phyloP scores from a whole-genome alignment of 2,888 invertebrate genomes.

The Tiliacea citrago region DNA sequence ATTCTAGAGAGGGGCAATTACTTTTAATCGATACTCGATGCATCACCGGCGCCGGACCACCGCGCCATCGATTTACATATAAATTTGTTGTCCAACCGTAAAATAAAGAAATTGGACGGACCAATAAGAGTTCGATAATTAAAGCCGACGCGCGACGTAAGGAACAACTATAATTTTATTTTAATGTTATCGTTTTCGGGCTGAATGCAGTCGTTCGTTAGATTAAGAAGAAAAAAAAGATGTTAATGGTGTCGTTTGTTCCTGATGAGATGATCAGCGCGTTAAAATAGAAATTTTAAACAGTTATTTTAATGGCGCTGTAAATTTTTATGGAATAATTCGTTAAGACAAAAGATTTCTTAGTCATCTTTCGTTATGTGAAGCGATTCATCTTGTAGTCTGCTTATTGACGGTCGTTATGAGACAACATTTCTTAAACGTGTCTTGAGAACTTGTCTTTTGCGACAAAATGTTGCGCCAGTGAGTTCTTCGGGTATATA shows the following conservation, averaged over 20 bases:
- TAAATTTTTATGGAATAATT: constrained; percentile 61
- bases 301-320: constrained; percentile 51
- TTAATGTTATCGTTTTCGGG: constrained; percentile 78
- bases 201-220: constrained; percentile 74
- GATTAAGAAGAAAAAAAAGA: constrained; percentile 59
- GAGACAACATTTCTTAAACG: constrained; percentile 9
- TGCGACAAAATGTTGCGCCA: background rate
- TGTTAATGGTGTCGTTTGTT: constrained; percentile 68
- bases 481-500: background rate
- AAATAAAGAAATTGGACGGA: constrained; percentile 89
- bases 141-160: constrained; percentile 82
- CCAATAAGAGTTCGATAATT: constrained; percentile 83
- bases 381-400: constrained; percentile 31
- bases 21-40: constrained; percentile 77
- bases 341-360: constrained; percentile 48
- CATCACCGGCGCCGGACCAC: constrained; percentile 82
- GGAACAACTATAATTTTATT: constrained; percentile 84
- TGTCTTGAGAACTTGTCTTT: constrained; percentile 25
- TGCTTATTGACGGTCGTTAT: constrained; percentile 1
- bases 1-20: constrained; percentile 74
- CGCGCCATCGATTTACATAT: constrained; percentile 88
- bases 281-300: constrained; percentile 65
- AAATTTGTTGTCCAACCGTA: constrained; percentile 88
- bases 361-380: constrained; percentile 36
- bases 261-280: constrained; percentile 64